Evolutionary conservation across 1,140 invertebrate species (phyloP), one percentile per base, ranked within the genome.

Genomic region (Bombus terrestris): DNA sequence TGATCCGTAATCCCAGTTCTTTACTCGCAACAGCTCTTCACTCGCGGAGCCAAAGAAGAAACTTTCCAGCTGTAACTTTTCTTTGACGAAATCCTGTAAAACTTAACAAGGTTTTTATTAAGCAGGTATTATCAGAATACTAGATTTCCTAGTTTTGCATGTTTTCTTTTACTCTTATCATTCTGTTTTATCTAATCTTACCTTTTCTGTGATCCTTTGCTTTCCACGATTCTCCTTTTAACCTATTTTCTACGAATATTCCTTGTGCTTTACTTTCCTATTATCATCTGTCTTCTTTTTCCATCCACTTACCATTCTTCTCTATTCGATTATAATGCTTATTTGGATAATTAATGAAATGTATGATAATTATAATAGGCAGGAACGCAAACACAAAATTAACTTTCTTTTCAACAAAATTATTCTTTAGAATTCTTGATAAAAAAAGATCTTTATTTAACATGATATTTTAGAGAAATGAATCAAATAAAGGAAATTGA

Each of bases 81-180:
- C 28, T 32, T 72, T 59, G 41, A 72, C 15, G 37, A 59, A 53
- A 15, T 35, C 3, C 6, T 18, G 28, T 41, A 69, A 81, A 59
- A 72, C 72, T 59, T 41, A 59, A 72, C n/a, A 72, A 41, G 28
- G 13, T 39, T 81, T 72, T 57, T 72, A 72, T 81, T 39, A 72
- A 72, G 28, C 28, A 18, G 15, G 1, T 72, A 72, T 72, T 72
- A 59, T 22, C 39, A 25, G 15, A 72, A 71, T 22, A 35, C 41
- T 72, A 32, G 25, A 43, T 57, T 72, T 22, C 10, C 28, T n/a
- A 12, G 12, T 41, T n/a, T 41, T 12, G 1, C 12, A 3, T 37
- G 18, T 37, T 68, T 37, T 4, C 3, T 8, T 10, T 10, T 35
- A 18, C 35, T 4, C 15, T 41, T 71, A 28, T 53, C 28, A 4